phyloP scores from a whole-genome alignment of 2,888 invertebrate genomes.

The Cremastobaeus sp. region DNA sequence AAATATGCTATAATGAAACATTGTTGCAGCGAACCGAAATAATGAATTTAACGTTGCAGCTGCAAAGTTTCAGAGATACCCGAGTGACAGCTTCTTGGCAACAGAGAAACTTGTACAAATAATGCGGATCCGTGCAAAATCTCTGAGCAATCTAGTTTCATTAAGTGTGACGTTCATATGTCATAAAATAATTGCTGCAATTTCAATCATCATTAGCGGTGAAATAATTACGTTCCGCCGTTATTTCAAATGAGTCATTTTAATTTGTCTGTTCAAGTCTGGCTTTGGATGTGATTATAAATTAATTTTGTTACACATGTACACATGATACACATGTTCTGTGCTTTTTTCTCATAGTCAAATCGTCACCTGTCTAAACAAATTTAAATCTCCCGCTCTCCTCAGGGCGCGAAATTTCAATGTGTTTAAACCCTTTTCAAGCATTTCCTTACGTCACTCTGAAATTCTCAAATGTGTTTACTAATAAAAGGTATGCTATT shows the following conservation, averaged over 20 bases:
- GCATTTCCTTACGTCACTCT: too few species aligned
- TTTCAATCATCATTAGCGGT: slow-evolving; percentile 47
- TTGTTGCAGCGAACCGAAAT: slow-evolving; percentile 44
- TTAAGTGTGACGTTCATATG: slow-evolving; percentile 53
- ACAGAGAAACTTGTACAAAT: slow-evolving; percentile 54
- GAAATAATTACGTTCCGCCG: slow-evolving; percentile 40
- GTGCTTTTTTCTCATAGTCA: slow-evolving; percentile 34
- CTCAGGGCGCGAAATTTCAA: too few species aligned
- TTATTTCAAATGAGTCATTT: slow-evolving; percentile 22
- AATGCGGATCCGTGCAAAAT: slow-evolving; percentile 49
- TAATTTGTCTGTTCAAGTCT: slow-evolving; percentile 1
- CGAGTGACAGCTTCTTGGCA: slow-evolving; percentile 60
- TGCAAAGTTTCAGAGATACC: slow-evolving; percentile 56
- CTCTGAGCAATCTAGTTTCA: slow-evolving; percentile 52
- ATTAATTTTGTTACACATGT: slow-evolving; percentile 5
- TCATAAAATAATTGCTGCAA: slow-evolving; percentile 48
- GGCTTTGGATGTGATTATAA: background rate
- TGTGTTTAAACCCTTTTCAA: too few species aligned
- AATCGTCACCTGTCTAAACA: too few species aligned
- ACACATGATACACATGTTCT: background rate
- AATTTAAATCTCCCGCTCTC: too few species aligned
- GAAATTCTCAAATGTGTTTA: too few species aligned
- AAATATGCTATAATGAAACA: slow-evolving; percentile 37
- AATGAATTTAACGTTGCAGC: slow-evolving; percentile 55
- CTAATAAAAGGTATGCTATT: too few species aligned